A percentile compares a stretch with the other conserved stretches of the same genome.
Evolutionary conservation across 2,888 invertebrate genomes (phyloP).

Genomic region (Arctia plantaginis): DNA sequence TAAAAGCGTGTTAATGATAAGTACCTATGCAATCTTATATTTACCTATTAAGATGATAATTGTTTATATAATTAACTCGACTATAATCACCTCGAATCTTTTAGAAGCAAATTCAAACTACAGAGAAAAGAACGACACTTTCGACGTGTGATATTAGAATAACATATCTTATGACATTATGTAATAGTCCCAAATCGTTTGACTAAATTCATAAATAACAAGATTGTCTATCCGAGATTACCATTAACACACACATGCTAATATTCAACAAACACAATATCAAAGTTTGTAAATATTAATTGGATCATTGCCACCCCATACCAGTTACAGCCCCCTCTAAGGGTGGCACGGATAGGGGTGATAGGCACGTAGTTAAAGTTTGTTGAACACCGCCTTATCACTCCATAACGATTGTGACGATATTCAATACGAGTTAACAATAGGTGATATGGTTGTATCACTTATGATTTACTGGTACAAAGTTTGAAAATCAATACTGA

Average conservation of each 20-base stretch:
- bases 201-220: background rate
- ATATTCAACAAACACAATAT: constrained; percentile 16
- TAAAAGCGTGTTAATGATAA: too few species aligned
- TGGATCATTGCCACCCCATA: constrained; percentile 17
- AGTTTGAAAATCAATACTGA: background rate
- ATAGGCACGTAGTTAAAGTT: constrained; percentile 43
- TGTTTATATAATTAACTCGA: too few species aligned
- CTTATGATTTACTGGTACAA: background rate
- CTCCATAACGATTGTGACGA: background rate
- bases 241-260: constrained; percentile 10
- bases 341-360: constrained; percentile 22
- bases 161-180: background rate
- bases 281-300: constrained; percentile 23
- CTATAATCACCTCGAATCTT: too few species aligned
- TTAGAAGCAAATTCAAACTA: too few species aligned
- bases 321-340: constrained; percentile 22
- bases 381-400: constrained; percentile 43
- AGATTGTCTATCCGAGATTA: background rate
- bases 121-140: background rate
- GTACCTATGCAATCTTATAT: too few species aligned
- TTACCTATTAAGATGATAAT: too few species aligned
- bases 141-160: background rate
- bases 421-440: background rate
- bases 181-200: background rate
- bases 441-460: background rate